phyloP scores from a whole-genome alignment of 2,797 vertebrate genomes.

The Nyctalus aviator region DNA sequence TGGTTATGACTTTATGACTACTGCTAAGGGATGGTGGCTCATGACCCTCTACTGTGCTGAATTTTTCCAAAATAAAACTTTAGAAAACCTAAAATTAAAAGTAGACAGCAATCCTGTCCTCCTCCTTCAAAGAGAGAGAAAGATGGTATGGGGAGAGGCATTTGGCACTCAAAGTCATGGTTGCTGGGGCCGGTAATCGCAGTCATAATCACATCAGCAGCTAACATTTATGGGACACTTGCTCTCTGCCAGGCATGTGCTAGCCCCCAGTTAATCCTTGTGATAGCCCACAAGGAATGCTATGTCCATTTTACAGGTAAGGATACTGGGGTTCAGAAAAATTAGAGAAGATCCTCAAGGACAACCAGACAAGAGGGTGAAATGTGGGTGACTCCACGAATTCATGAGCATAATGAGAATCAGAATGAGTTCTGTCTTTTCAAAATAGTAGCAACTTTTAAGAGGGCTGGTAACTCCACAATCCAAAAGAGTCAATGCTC shows the following conservation, averaged over 20 bases:
- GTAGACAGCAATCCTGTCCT: not conserved
- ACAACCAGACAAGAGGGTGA: not conserved
- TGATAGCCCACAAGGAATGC: not conserved
- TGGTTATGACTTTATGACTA: not conserved
- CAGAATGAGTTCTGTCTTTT: constrained; percentile 3
- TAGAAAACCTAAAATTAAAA: constrained; percentile 3
- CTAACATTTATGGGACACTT: not conserved
- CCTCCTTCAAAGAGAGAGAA: not conserved
- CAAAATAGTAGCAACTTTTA: constrained; percentile 44
- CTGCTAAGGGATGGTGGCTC: not conserved
- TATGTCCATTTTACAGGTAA: constrained; percentile 30
- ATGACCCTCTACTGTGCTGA: not conserved
- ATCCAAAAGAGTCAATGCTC: not conserved
- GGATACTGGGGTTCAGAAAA: not conserved
- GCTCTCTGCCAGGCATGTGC: not conserved
- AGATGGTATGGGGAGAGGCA: not conserved
- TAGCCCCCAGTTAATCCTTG: not conserved
- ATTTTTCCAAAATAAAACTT: not conserved
- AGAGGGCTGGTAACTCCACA: not conserved
- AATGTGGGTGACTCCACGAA: not conserved
- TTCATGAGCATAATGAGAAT: not conserved
- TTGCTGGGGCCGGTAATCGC: not conserved
- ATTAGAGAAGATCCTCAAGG: not conserved
- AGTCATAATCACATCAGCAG: not conserved
- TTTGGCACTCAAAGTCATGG: not conserved